Evolutionary conservation across 2,113 vertebrate genomes (phyloP).

Genomic region (Python bivittatus): DNA sequence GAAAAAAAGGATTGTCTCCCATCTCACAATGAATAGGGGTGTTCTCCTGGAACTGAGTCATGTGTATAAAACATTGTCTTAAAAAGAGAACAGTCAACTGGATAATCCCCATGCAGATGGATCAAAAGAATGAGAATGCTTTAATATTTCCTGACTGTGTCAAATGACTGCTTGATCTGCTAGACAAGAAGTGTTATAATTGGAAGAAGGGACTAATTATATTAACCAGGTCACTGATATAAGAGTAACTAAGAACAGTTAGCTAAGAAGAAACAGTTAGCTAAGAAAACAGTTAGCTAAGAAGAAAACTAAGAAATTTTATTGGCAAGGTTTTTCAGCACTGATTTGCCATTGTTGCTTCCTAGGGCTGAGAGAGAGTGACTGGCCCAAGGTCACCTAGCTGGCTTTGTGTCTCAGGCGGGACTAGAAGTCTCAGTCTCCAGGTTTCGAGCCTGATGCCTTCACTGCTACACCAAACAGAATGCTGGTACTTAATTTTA

Average conservation of each 20-base stretch:
- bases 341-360: not conserved
- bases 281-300: too few species aligned
- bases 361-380: not conserved
- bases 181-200: slow-evolving; percentile 54
- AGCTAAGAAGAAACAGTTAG: too few species aligned
- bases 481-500: not conserved
- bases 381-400: not conserved
- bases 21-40: slow-evolving; percentile 42
- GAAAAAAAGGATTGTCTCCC: slow-evolving; percentile 65
- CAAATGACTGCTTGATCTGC: slow-evolving; percentile 31
- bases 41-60: slow-evolving; percentile 68
- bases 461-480: not conserved
- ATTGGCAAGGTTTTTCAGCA: not conserved
- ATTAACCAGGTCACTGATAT: slow-evolving; percentile 34
- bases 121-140: slow-evolving; percentile 50
- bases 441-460: not conserved
- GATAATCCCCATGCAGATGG: slow-evolving; percentile 29
- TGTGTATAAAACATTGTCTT: slow-evolving; percentile 57
- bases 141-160: slow-evolving; percentile 58
- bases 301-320: too few species aligned
- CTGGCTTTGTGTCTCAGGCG: not conserved
- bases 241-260: slow-evolving; percentile 57
- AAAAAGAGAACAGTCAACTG: slow-evolving; percentile 61
- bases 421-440: not conserved
- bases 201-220: slow-evolving; percentile 20